A percentile compares a stretch with the other conserved stretches of the same genome.
Evolutionary conservation across 2,113 vertebrate species (phyloP).

Genomic region (Chlamydotis undulata): DNA sequence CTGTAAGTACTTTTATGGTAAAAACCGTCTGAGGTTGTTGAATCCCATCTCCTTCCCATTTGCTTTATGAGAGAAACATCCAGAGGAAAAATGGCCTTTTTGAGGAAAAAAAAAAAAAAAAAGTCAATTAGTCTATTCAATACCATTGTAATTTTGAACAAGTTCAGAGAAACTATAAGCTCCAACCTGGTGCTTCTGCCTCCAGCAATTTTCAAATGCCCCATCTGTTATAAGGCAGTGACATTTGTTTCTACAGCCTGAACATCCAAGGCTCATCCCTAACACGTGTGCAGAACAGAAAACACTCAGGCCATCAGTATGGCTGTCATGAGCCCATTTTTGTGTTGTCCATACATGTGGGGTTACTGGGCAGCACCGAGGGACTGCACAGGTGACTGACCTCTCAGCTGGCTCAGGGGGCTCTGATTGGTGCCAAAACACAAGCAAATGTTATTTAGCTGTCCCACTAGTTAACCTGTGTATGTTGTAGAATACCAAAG

Average conservation of each 20-base stretch:
- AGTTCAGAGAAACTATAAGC: background rate
- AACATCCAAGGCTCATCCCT: background rate
- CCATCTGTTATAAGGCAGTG: background rate
- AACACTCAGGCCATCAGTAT: background rate
- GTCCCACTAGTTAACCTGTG: background rate
- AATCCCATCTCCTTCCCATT: background rate
- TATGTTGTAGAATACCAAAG: background rate
- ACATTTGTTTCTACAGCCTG: background rate
- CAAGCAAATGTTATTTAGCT: background rate
- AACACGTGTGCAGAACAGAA: background rate
- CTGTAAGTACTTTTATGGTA: background rate
- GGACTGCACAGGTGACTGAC: background rate
- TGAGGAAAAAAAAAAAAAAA: background rate
- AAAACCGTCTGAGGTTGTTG: background rate
- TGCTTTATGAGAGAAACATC: background rate
- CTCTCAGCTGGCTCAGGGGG: accelerated
- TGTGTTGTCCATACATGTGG: accelerated
- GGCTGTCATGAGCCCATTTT: background rate
- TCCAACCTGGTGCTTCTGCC: background rate
- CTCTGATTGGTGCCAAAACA: background rate
- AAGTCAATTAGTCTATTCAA: background rate
- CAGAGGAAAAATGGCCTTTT: background rate
- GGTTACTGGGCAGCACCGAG: background rate
- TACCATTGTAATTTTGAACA: background rate
- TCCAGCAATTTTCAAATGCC: background rate